Conservation (phyloP, 2,113 vertebrate genomes). For the Ameiurus melas region DNA sequence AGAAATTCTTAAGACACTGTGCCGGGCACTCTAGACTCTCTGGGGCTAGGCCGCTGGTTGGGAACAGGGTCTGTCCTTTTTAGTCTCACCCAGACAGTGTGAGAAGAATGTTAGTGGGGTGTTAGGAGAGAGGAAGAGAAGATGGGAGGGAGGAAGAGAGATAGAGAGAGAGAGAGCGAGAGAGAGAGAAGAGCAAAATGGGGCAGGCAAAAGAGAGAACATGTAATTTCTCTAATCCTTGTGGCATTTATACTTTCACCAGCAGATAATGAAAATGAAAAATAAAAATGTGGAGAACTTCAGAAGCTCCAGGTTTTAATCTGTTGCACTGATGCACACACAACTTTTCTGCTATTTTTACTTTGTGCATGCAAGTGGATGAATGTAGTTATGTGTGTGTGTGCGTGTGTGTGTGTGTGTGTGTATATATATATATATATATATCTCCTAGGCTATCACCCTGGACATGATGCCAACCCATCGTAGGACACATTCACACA, state of each 20-base stretch:
- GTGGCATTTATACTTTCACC: constrained; percentile 80
- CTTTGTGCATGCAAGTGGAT: constrained; percentile 47
- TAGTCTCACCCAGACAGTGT: constrained; percentile 48
- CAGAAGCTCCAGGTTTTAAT: constrained; percentile 66
- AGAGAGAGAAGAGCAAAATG: constrained; percentile 58
- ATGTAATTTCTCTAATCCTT: constrained; percentile 82
- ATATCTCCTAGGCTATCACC: no score
- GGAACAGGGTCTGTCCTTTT: constrained; percentile 1
- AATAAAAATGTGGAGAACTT: constrained; percentile 74
- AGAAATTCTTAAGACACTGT: constrained; percentile 71
- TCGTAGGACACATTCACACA: no score
- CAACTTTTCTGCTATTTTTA: constrained; percentile 54
- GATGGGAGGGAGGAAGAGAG: not conserved
- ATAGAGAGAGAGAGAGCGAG: not conserved
- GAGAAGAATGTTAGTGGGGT: constrained; percentile 58
- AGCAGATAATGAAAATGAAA: constrained; percentile 81
- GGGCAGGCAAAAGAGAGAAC: constrained; percentile 71
- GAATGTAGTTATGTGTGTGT: constrained; percentile 43
- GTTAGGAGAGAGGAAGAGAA: constrained; percentile 27
- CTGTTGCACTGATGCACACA: constrained; percentile 72
- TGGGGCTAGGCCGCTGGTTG: constrained; percentile 14
- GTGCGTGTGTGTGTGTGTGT: no score
- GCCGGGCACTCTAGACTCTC: constrained; percentile 47
- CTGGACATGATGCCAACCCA: no score
- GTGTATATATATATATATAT: not conserved